A percentile compares a stretch with the other conserved stretches of the same genome.
Conservation (phyloP, 37 sponge, comb jelly and placozoan genomes). For the Agelas oroides region DNA sequence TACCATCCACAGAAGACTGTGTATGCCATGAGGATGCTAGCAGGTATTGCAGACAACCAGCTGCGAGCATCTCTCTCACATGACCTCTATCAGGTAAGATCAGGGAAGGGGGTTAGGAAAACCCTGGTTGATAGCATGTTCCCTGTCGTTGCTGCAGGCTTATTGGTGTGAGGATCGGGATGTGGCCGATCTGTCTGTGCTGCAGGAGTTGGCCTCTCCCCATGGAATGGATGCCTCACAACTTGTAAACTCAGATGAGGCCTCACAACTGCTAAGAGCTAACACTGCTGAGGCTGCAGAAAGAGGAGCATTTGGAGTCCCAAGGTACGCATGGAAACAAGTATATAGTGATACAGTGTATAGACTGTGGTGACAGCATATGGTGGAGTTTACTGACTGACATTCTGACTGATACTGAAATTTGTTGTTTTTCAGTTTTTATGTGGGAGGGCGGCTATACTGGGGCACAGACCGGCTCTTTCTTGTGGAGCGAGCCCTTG, state of each 20-base stretch:
- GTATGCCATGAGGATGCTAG: slow-evolving; percentile 85
- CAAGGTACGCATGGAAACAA: slow-evolving; percentile 50
- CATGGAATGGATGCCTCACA: slow-evolving; percentile 43
- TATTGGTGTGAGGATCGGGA: slow-evolving; percentile 81
- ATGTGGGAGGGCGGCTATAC: slow-evolving; percentile 67
- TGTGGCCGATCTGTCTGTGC: slow-evolving; percentile 20
- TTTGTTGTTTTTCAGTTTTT: slow-evolving; percentile 62
- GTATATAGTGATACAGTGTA: too few relatives aligned
- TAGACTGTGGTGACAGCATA: too few relatives aligned
- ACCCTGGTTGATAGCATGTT: neutral
- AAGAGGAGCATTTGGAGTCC: slow-evolving; percentile 93
- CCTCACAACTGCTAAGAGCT: slow-evolving; percentile 50
- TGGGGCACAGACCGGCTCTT: slow-evolving; percentile 90
- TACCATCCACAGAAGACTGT: slow-evolving; percentile 76
- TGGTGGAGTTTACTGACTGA: neutral
- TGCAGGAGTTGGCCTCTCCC: slow-evolving; percentile 58
- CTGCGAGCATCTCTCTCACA: slow-evolving; percentile 57
- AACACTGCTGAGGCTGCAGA: slow-evolving; percentile 86
- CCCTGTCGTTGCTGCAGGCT: slow-evolving; percentile 64
- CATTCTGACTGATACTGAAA: neutral
- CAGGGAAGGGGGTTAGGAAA: too few relatives aligned
- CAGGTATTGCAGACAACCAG: slow-evolving; percentile 53
- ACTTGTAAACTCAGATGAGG: slow-evolving; percentile 18
- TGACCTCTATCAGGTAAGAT: slow-evolving; percentile 70
- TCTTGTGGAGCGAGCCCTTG: slow-evolving; percentile 74